These are phyloP conservation scores for Drosophila yooni DNA, from an alignment of 2,888 invertebrate genomes.

Conservation along the genomic window DNA sequence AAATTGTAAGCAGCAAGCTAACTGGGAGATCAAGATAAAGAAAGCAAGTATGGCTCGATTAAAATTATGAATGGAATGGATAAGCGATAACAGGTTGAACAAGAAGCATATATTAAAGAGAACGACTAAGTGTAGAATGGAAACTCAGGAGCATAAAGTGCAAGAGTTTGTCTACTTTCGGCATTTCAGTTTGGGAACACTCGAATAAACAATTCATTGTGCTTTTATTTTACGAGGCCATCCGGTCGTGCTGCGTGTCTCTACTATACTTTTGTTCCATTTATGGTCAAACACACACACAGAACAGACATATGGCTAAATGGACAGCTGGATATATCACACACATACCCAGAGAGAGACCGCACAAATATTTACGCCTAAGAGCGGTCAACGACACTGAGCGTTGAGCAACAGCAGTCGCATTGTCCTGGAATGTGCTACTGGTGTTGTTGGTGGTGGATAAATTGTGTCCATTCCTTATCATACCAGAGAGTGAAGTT, in stretches of 20 bases:
- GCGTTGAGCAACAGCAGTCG: constrained; percentile 11
- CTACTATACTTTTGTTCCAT: constrained; percentile 31
- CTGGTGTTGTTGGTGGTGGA: background rate
- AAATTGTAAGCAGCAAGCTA: background rate
- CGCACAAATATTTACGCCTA: constrained; percentile 73
- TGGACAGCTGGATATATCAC: constrained; percentile 7
- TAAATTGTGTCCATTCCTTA: constrained; percentile 11
- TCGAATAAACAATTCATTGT: constrained; percentile 57
- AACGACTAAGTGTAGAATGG: background rate
- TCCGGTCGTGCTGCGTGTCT: constrained; percentile 27
- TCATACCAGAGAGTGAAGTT: constrained; percentile 25
- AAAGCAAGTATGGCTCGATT: too few species aligned
- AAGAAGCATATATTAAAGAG: background rate
- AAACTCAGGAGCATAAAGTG: background rate
- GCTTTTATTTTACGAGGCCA: constrained; percentile 55
- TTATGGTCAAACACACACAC: constrained; percentile 44
- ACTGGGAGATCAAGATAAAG: background rate
- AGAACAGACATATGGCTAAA: constrained; percentile 16
- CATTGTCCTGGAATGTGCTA: background rate
- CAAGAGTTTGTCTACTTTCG: constrained; percentile 14
- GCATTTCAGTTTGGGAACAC: constrained; percentile 44
- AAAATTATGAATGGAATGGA: constrained; percentile 7
- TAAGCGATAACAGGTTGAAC: background rate
- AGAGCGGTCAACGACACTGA: constrained; percentile 57
- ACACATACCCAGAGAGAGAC: constrained; percentile 11